A percentile compares a stretch with the other conserved stretches of the same genome.
Evolutionary conservation across 1,140 invertebrate species (phyloP).

Genomic region (Procambarus clarkii): DNA sequence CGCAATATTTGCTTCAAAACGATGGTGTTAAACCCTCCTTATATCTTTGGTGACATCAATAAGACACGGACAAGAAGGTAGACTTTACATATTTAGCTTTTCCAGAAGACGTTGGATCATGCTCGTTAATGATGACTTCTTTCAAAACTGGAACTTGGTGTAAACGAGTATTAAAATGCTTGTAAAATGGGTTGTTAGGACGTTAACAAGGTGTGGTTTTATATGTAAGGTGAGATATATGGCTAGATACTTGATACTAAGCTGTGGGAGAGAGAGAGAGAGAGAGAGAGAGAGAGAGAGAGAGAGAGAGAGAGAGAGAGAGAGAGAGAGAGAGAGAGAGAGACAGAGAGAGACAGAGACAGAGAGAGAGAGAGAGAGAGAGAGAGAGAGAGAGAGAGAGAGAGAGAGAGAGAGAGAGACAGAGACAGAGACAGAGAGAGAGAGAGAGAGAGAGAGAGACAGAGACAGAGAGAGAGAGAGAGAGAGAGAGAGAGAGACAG

Average conservation of each 20-base stretch:
- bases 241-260: no score
- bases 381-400: neutral
- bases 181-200: no score
- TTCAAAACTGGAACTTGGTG: neutral
- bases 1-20: no score
- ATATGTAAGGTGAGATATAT: no score
- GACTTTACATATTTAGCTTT: neutral
- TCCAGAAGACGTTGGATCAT: neutral
- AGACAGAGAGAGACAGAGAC: neutral
- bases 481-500: neutral
- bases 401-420: neutral
- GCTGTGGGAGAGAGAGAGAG: neutral
- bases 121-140: neutral
- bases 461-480: constrained; percentile 16
- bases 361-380: neutral
- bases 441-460: constrained; percentile 13
- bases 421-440: neutral
- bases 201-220: neutral
- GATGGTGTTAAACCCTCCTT: no score
- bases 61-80: no score
- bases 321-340: constrained; percentile 16
- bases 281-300: constrained; percentile 3
- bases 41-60: no score
- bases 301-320: constrained; percentile 20
- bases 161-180: neutral